phyloP scores from a whole-genome alignment of 2,797 vertebrate species.

The Simalia tracyae region DNA sequence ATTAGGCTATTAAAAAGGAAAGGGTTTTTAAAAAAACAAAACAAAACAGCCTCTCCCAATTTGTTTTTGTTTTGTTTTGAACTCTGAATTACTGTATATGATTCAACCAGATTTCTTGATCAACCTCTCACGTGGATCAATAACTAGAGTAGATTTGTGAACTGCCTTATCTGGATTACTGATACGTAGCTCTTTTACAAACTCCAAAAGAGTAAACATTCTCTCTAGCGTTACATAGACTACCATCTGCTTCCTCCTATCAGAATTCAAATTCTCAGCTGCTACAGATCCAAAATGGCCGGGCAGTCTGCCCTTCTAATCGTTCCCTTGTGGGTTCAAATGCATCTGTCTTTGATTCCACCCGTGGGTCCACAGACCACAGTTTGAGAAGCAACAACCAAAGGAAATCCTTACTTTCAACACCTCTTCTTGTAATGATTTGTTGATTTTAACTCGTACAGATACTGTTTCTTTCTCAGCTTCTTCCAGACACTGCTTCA shows the following conservation, averaged over 20 bases:
- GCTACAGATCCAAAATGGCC: constrained; percentile 41
- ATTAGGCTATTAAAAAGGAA: not conserved
- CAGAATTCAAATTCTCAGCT: constrained; percentile 43
- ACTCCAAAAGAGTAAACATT: constrained; percentile 33
- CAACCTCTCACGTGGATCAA: not conserved
- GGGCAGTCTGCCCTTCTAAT: constrained; percentile 33
- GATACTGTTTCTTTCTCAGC: constrained; percentile 47
- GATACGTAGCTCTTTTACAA: constrained; percentile 29
- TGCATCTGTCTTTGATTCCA: constrained; percentile 28
- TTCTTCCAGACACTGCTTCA: constrained; percentile 64
- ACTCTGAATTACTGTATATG: not conserved
- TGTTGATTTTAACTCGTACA: constrained; percentile 65
- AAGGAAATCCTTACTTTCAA: constrained; percentile 55
- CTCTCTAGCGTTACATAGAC: constrained; percentile 12
- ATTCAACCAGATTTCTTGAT: not conserved
- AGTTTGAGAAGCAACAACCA: constrained; percentile 15
- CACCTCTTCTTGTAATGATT: constrained; percentile 57
- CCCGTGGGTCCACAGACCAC: constrained; percentile 18
- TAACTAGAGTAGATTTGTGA: constrained; percentile 21
- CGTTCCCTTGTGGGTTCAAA: constrained; percentile 36
- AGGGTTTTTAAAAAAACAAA: not conserved
- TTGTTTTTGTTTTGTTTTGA: not conserved
- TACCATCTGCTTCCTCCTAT: constrained; percentile 40
- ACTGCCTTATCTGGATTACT: constrained; percentile 16
- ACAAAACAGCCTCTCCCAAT: not conserved